Conservation (phyloP, 2,113 vertebrate species). For the Grus americana region DNA sequence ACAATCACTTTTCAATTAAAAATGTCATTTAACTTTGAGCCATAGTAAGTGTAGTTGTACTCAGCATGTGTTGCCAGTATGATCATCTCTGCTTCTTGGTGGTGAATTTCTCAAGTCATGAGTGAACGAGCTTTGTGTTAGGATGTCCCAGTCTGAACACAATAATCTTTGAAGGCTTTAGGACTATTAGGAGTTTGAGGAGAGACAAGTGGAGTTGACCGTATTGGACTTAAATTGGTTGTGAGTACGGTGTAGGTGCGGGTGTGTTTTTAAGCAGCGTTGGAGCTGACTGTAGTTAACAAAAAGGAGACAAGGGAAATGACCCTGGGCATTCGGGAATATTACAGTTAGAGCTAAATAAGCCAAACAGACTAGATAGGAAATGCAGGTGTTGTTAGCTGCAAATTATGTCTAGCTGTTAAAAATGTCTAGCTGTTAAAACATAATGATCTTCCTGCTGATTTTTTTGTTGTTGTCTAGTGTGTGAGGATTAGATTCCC, state of each 20-base stretch:
- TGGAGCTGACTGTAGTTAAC: not conserved
- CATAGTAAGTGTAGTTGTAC: not conserved
- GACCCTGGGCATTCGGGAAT: not conserved
- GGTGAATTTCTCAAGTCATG: not conserved
- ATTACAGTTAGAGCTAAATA: not conserved
- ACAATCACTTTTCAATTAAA: not conserved
- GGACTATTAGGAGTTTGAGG: not conserved
- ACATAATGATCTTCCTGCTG: not conserved
- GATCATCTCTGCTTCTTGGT: not conserved
- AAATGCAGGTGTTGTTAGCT: not conserved
- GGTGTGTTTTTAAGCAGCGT: not conserved
- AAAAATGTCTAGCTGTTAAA: not conserved
- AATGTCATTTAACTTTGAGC: not conserved
- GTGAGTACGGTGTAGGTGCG: not conserved
- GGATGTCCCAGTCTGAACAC: not conserved
- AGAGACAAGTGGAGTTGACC: not conserved
- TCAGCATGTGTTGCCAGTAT: not conserved
- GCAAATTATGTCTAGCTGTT: not conserved
- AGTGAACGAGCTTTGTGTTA: not conserved
- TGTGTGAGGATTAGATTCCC: not conserved
- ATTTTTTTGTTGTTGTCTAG: not conserved
- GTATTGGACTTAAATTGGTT: not conserved
- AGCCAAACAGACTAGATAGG: not conserved
- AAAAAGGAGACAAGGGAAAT: not conserved
- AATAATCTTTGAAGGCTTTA: not conserved